A percentile compares a stretch with the other conserved stretches of the same genome.
Evolutionary conservation across 1,140 invertebrate species (phyloP).

Genomic region (Zaprionus ornatus): DNA sequence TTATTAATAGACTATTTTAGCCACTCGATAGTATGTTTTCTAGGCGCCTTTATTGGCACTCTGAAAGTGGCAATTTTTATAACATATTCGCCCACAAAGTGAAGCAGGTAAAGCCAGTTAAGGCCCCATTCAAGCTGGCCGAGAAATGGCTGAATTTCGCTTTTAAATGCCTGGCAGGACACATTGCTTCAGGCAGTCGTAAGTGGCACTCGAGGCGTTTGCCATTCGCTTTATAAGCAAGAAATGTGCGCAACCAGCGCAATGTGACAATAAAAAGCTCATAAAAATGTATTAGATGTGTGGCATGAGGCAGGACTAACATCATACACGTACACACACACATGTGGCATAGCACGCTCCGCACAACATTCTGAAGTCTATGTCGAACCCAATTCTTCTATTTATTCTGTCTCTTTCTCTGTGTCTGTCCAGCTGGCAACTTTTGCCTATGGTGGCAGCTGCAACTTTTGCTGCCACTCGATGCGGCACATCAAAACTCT

Average conservation of each 20-base stretch:
- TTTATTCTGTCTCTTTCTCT: conserved; percentile 2
- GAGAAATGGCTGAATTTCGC: neutral
- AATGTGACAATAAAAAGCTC: conserved; percentile 77
- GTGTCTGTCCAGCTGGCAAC: conserved; percentile 27
- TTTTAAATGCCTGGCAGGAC: conserved; percentile 20
- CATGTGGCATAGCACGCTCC: neutral
- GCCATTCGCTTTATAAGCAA: conserved; percentile 54
- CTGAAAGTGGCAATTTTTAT: neutral
- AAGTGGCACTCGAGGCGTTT: conserved; percentile 33
- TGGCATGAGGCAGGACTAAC: conserved; percentile 26
- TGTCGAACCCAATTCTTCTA: conserved; percentile 20
- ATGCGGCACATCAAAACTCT: conserved; percentile 76
- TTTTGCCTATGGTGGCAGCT: conserved; percentile 43
- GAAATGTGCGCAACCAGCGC: conserved; percentile 66
- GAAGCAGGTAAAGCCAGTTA: neutral
- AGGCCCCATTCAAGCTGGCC: neutral
- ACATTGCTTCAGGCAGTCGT: conserved; percentile 38
- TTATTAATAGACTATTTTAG: neutral
- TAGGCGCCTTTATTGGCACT: neutral
- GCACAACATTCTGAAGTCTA: conserved; percentile 1
- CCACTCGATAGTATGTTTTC: neutral
- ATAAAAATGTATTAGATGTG: conserved; percentile 73
- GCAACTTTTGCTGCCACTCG: conserved; percentile 72
- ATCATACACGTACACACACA: conserved; percentile 12
- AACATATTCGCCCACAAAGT: conserved; percentile 3